Percentiles rank a stretch among this genome's conserved stretches.
These are phyloP conservation scores for Drosophila grimshawi DNA, from an alignment of 1,140 invertebrate species.

Conservation along the genomic window DNA sequence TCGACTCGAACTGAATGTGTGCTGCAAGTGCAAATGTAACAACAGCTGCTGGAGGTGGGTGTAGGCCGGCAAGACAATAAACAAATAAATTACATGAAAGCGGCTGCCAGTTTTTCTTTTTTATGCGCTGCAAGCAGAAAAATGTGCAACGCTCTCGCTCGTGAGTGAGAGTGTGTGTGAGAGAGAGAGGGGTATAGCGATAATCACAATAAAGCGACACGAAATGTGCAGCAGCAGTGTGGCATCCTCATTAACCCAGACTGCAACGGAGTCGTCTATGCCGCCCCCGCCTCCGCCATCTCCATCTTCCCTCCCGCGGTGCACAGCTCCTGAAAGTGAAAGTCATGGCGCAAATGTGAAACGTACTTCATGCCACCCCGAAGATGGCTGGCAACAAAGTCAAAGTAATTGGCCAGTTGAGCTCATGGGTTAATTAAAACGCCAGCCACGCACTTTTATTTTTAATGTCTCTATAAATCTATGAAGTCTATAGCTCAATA, in stretches of 20 bases:
- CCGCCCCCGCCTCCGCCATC: too few species aligned
- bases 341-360: constrained; percentile 76
- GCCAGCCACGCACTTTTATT: constrained; percentile 48
- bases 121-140: constrained; percentile 31
- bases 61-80: constrained; percentile 69
- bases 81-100: constrained; percentile 82
- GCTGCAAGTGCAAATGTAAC: constrained; percentile 78
- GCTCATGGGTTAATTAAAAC: constrained; percentile 59
- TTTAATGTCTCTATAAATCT: constrained; percentile 46
- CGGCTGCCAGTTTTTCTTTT: constrained; percentile 72
- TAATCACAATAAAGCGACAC: constrained; percentile 81
- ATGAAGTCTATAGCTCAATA: constrained; percentile 32
- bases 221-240: constrained; percentile 79
- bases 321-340: constrained; percentile 60
- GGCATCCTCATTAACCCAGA: constrained; percentile 80
- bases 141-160: constrained; percentile 35
- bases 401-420: constrained; percentile 56
- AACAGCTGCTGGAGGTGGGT: constrained; percentile 60
- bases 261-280: constrained; percentile 11
- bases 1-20: not conserved
- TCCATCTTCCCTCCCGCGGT: not conserved
- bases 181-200: constrained; percentile 37
- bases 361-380: constrained; percentile 39
- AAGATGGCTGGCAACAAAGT: constrained; percentile 5
- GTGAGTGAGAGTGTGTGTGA: not conserved